Evolutionary conservation across 1,140 invertebrate genomes (phyloP).

Genomic region (Drosophila busckii): DNA sequence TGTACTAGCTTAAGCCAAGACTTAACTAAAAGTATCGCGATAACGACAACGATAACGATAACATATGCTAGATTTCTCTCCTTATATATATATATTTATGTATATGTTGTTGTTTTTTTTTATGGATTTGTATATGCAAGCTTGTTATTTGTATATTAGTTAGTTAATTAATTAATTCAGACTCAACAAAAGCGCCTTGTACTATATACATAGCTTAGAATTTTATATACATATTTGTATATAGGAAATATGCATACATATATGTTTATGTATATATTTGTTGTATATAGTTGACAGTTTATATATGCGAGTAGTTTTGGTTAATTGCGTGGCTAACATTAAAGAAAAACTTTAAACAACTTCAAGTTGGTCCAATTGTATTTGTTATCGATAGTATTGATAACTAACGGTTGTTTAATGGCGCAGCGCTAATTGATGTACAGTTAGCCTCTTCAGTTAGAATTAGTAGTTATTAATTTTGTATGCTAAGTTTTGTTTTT

Average conservation of each 20-base stretch:
- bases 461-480: too few species aligned
- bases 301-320: not conserved
- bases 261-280: slow-evolving; percentile 3
- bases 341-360: slow-evolving; percentile 6
- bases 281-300: slow-evolving; percentile 11
- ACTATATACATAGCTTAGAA: too few species aligned
- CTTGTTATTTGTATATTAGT: not conserved
- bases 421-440: too few species aligned
- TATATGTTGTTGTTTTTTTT: slow-evolving; percentile 2
- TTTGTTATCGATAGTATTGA: too few species aligned
- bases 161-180: slow-evolving; percentile 9
- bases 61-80: not conserved
- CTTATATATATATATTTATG: not conserved
- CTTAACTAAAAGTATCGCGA: not conserved
- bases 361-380: slow-evolving; percentile 34
- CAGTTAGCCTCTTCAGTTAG: too few species aligned
- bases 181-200: slow-evolving; percentile 12
- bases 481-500: too few species aligned
- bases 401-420: too few species aligned
- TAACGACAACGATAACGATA: not conserved
- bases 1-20: slow-evolving; percentile 6
- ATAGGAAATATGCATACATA: too few species aligned
- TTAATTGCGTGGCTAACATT: not conserved
- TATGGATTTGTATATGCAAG: slow-evolving; percentile 1
- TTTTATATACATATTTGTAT: slow-evolving; percentile 1